Base-by-base conservation (phyloP, 2,888 invertebrate species). In the Drosophila mayaguana region DNA sequence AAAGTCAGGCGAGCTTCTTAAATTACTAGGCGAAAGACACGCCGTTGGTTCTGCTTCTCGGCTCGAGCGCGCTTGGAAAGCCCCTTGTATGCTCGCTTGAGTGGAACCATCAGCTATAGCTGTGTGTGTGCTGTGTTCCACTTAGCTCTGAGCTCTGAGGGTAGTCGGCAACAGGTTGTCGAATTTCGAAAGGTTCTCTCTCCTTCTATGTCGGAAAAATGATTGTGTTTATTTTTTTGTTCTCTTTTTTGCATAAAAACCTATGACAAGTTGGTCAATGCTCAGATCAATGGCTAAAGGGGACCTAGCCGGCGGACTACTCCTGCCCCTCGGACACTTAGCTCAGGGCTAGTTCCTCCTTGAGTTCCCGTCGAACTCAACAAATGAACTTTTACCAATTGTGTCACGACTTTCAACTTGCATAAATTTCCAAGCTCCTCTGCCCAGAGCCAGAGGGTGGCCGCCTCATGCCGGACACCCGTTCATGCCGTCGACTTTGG, bases 401-500 rank as follows among this genome's bases (percentile, higher is more conserved):
- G 81, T 87, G 84, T 87, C 87, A 87, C 87, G 87, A 87, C 80
- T 89, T 87, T 89, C 89, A 87, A 87, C 87, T 87, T 89, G 87
- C 89, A 89, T 87, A 87, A 75, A 87, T 84, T 89, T 84, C 22
- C 42, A 54, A 67, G 50, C 48, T 45, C 43, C 50, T 42, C 50
- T 36, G 18, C 45, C 32, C 18, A 32, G 34, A 50, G 16, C 45
- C 38, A 32, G 34, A 50, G 50, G 18, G 18, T 51, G 46, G n/a
- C 40, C 43, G 42, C 3, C 42, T 43, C 46, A 18, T 25, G 59
- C 28, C 7, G 38, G 36, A 14, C 36, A 8, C 7, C 7, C 38
- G 46, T 18, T 48, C 25, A 12, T 8, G 22, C 36, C 63, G 55
- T 36, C 40, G 54, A 20, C 34, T 40, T 43, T 40, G 67, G 42